Evolutionary conservation across 2,797 vertebrate species (phyloP), one percentile per base, ranked within the genome.

Genomic region (Eulemur rubriventer): DNA sequence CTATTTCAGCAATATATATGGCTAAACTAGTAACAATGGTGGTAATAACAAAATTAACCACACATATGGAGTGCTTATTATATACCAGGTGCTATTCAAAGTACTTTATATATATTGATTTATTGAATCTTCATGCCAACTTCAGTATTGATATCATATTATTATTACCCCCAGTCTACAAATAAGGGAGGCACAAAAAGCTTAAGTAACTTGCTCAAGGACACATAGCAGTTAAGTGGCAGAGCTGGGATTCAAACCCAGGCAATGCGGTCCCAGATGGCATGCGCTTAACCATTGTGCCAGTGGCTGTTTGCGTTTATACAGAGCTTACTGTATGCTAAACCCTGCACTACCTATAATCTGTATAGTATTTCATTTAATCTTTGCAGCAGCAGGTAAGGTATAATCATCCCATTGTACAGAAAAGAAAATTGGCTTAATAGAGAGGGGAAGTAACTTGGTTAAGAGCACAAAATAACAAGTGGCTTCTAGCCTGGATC

Each of bases 311-410:
- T 30, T 67, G 30, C 38, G 26, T 46, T 76, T 85, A 55, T 4
- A 65, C 72, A 70, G 38, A 30, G 28, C 9, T 79, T 59, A 52
- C 7, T 67, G 18, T 43, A 75, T 24, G 65, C 69, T 43, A 91
- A 26, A n/a, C 26, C 28, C 59, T 38, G 28, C 18, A 52, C 46
- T 52, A 76, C 33, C 16, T 70, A 35, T 41, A 87, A 91, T 76
- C 50, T 76, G 22, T 70, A n/a, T 6, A 72, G 92, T 73, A 93
- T 81, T 89, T 92, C 30, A 81, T n/a, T 94, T 94, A 89, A 86
- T 93, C 50, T 92, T 89, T 85, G 67, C 22, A 81, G 61, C 0
- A 79, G n/a, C 79, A 72, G 82, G 65, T 41, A 41, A 93, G 38
- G 38, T 41, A 65, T 30, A 80, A 76, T 87, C 35, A 73, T 82